Evolutionary conservation across 2,113 vertebrate genomes (phyloP), one percentile per base, ranked within the genome.

Genomic region (Cryptotis parvus): DNA sequence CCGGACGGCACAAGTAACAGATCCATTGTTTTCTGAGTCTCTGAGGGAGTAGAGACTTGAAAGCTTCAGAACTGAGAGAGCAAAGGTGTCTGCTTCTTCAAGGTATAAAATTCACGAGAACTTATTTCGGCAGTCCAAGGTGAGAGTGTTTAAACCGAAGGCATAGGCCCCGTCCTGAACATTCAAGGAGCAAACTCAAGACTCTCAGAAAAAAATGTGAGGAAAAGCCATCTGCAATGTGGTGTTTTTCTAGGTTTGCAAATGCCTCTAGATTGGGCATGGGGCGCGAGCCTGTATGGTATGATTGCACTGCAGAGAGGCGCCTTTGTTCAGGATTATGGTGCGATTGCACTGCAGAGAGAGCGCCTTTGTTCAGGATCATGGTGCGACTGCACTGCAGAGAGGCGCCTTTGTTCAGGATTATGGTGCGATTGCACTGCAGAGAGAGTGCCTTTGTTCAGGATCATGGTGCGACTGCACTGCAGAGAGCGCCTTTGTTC

Each of bases 81-180:
- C 87, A 80, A 43, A 79, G 2, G 63, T 43, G 45, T 70, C 27
- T 61, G 22, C 52, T 85, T 31, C 27, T 39, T 73, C n/a, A 76
- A 65, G 65, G n/a, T 16, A 18, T 10, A 1, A 15, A 75, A 8
- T 84, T 37, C 18, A 31, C 10, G 45, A 5, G 73, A 55, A 92
- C 31, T 91, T 77, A 66, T 35, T 55, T 33, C 2, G 27, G 18
- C 29, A 45, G 41, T 18, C 7, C 10, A 68, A 33, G 18, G 45
- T 26, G 22, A 89, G 69, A 69, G 89, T 35, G n/a, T n/a, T n/a
- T n/a, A 4, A 14, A 82, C 84, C 65, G 91, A 87, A 77, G 94
- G 63, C 93, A 85, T 94, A 75, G 78, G 49, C 52, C 43, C 74
- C 83, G 94, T 39, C 91, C 49, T 5, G 55, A 52, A n/a, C 9